Evolutionary conservation across 1,140 invertebrate species (phyloP).

Genomic region (Philaenus spumarius): DNA sequence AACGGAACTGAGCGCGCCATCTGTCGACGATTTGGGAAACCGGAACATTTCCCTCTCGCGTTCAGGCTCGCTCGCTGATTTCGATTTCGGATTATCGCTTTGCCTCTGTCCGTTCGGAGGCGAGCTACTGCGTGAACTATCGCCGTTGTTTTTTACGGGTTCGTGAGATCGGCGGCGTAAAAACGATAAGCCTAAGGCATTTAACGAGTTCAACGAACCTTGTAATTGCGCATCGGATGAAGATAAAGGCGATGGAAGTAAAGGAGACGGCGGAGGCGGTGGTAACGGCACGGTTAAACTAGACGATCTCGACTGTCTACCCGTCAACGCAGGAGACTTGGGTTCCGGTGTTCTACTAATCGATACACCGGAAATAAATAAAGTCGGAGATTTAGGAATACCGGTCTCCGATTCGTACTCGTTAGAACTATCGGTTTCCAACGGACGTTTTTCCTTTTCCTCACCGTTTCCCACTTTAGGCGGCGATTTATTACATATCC

Average conservation of each 20-base stretch:
- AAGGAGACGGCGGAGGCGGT: constrained; percentile 35
- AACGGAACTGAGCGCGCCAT: constrained; percentile 50
- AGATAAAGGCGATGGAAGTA: constrained; percentile 15
- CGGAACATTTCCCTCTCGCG: constrained; percentile 47
- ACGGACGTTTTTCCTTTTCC: constrained; percentile 3
- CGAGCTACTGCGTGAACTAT: constrained; percentile 9
- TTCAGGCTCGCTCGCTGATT: constrained; percentile 45
- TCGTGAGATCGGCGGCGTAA: constrained; percentile 6
- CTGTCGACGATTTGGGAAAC: constrained; percentile 51
- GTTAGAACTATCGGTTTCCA: constrained; percentile 47
- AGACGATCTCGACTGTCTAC: constrained; percentile 42
- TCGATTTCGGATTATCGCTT: constrained; percentile 37
- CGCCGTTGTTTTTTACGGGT: neutral
- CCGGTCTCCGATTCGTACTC: constrained; percentile 52
- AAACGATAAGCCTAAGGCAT: constrained; percentile 12
- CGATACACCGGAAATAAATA: constrained; percentile 53
- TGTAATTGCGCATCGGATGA: constrained; percentile 8
- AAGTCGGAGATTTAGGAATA: constrained; percentile 50
- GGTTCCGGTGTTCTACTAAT: constrained; percentile 49
- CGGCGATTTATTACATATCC: constrained; percentile 15
- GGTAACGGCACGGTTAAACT: constrained; percentile 43
- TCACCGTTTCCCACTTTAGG: neutral
- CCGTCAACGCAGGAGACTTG: constrained; percentile 40
- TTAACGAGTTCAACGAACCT: constrained; percentile 1
- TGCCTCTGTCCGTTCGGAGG: neutral